phyloP scores from a whole-genome alignment of 2,113 vertebrate species.

The Bos javanicus region DNA sequence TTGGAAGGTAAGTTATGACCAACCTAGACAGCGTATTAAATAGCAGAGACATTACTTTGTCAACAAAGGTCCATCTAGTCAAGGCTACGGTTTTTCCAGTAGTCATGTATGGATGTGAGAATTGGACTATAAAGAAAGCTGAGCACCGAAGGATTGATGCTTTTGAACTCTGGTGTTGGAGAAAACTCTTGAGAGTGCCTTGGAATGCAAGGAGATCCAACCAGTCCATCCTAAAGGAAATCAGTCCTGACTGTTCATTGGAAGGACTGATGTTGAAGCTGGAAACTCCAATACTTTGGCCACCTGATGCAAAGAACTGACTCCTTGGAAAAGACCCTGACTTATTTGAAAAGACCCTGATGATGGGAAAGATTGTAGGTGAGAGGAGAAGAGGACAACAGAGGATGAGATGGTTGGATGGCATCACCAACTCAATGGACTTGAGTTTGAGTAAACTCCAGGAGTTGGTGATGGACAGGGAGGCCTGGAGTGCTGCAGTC shows the following conservation, averaged over 20 bases:
- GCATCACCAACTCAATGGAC: background rate
- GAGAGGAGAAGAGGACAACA: background rate
- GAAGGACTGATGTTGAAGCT: background rate
- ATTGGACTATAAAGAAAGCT: background rate
- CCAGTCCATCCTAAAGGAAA: background rate
- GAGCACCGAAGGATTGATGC: accelerated
- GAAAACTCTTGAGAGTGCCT: background rate
- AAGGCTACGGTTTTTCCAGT: background rate
- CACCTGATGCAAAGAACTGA: background rate
- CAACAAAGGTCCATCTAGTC: background rate
- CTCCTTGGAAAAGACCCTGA: background rate
- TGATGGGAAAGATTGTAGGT: background rate
- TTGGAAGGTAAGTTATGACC: background rate
- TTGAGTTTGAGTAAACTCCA: background rate
- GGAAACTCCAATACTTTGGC: background rate
- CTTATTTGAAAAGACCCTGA: background rate
- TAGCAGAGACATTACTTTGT: background rate
- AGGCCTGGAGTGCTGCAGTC: background rate
- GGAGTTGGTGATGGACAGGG: background rate
- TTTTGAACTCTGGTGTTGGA: background rate
- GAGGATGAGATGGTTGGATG: background rate
- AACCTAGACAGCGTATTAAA: background rate
- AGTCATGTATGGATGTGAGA: background rate
- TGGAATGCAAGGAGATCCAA: background rate
- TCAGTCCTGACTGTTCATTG: background rate